These are phyloP conservation scores for Rhodophaea formosa DNA, from an alignment of 2,888 invertebrate species.

Conservation along the genomic window DNA sequence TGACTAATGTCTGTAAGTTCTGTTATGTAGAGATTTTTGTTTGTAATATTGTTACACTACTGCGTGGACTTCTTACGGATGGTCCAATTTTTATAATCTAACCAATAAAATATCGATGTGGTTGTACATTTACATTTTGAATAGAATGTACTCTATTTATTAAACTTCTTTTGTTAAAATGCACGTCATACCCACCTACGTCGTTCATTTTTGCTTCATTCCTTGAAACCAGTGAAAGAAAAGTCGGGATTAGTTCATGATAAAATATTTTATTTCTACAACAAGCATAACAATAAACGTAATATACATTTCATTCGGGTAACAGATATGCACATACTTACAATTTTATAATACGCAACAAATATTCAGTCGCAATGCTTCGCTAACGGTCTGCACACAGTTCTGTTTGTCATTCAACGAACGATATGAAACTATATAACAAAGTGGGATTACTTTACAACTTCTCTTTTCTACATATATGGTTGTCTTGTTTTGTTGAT, in stretches of 20 bases:
- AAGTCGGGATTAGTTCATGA: background rate
- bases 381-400: no score
- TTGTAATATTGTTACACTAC: conserved; percentile 80
- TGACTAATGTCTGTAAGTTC: conserved; percentile 80
- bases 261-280: conserved; percentile 35
- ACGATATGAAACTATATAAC: no score
- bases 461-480: no score
- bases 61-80: conserved; percentile 72
- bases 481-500: no score
- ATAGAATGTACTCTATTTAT: conserved; percentile 80
- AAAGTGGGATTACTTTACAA: no score
- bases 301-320: conserved; percentile 25
- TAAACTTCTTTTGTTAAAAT: conserved; percentile 73
- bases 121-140: conserved; percentile 81
- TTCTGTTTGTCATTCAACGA: no score
- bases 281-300: conserved; percentile 40
- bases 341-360: background rate
- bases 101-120: conserved; percentile 81
- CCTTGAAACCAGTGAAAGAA: background rate
- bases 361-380: background rate
- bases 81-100: conserved; percentile 82
- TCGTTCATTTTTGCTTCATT: conserved; percentile 18
- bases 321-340: conserved; percentile 18
- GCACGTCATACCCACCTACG: conserved; percentile 55
- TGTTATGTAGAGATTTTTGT: conserved; percentile 81